phyloP scores from a whole-genome alignment of 1,140 invertebrate species.

The Batillaria attramentaria region DNA sequence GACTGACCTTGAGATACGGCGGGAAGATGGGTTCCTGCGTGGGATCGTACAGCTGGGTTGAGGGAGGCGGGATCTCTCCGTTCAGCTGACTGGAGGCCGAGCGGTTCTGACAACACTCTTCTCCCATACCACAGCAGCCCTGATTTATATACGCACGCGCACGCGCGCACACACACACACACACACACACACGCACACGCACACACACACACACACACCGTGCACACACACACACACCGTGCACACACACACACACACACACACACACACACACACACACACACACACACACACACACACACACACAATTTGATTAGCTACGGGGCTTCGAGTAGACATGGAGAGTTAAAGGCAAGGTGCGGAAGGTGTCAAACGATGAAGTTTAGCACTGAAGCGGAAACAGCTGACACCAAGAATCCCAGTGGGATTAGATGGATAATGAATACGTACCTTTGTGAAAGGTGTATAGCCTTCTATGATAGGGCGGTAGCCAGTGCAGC shows the following conservation, averaged over 20 bases:
- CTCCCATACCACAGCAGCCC: too few relatives aligned
- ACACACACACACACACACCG: background rate
- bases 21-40: slow-evolving; percentile 96
- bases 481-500: slow-evolving; percentile 71
- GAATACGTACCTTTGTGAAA: slow-evolving; percentile 59
- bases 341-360: too few relatives aligned
- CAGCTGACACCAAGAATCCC: background rate
- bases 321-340: too few relatives aligned
- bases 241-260: background rate
- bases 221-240: background rate
- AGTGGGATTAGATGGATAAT: background rate
- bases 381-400: background rate
- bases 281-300: background rate
- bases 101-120: too few relatives aligned
- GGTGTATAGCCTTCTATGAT: slow-evolving; percentile 69
- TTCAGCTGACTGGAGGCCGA: too few relatives aligned
- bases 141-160: too few relatives aligned
- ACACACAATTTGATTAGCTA: background rate
- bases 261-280: background rate
- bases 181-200: background rate
- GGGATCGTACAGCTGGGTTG: slow-evolving; percentile 77
- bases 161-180: background rate
- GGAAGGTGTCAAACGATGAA: background rate
- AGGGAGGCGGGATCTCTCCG: background rate
- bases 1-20: slow-evolving; percentile 84